phyloP scores from a whole-genome alignment of 2,797 vertebrate genomes.

The Serranus cabrilla region DNA sequence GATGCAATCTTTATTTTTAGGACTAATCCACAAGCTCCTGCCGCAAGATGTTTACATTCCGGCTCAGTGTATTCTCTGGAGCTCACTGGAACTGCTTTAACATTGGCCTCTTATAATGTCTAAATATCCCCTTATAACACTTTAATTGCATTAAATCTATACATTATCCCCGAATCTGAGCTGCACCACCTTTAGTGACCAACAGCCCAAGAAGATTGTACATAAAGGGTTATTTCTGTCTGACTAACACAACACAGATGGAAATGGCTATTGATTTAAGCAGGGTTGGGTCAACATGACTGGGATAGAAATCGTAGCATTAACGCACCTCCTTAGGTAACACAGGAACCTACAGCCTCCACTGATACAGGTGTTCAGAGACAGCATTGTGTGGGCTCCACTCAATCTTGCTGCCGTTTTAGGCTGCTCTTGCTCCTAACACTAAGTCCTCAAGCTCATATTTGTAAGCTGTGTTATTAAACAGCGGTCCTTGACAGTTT shows the following conservation, averaged over 20 bases:
- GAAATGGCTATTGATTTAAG: conserved; percentile 68
- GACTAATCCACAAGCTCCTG: background rate
- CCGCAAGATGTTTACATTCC: background rate
- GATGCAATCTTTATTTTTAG: conserved; percentile 13
- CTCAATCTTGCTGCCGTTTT: conserved; percentile 24
- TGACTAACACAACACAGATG: conserved; percentile 51
- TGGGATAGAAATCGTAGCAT: conserved; percentile 43
- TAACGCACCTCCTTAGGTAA: conserved; percentile 49
- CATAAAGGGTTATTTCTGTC: conserved; percentile 53
- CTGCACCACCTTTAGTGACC: conserved; percentile 22
- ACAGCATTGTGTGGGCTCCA: conserved; percentile 48
- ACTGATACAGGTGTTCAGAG: conserved; percentile 49
- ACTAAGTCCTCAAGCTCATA: background rate
- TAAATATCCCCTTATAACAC: background rate
- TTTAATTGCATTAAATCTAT: background rate
- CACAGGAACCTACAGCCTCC: conserved; percentile 33
- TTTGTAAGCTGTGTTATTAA: conserved; percentile 10
- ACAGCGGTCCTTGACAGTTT: conserved; percentile 10
- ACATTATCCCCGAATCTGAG: conserved; percentile 16
- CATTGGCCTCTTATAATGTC: background rate
- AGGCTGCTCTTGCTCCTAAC: conserved; percentile 24
- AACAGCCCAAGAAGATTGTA: conserved; percentile 32
- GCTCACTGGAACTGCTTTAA: conserved; percentile 3
- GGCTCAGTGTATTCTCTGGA: conserved; percentile 1
- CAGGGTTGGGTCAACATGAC: conserved; percentile 54